Evolutionary conservation across 2,113 vertebrate species (phyloP), one percentile per base, ranked within the genome.

Genomic region (Cynoglossus semilaevis): DNA sequence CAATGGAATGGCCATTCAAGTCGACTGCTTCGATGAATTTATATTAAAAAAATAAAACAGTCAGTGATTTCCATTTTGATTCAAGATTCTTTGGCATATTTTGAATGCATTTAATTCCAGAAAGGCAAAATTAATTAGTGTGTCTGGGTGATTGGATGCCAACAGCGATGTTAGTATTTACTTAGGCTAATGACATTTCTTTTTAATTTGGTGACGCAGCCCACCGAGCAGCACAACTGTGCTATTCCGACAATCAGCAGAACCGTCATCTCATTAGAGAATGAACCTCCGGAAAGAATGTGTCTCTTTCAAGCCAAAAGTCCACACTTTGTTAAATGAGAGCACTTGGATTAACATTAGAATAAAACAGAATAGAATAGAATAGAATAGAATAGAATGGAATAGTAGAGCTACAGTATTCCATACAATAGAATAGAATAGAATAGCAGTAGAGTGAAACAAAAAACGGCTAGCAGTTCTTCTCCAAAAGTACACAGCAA

Each of bases 171-270:
- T 67, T 58, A 65, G 68, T 85, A 87, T 84, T 83, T 81, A 87
- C 85, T 83, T 81, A 74, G 51, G 63, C 52, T 85, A 85, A 86
- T 87, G 79, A 80, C 67, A 72, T 74, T 77, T 76, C 36, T 75
- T 18, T 79, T 73, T 73, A 85, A 80, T 72, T 68, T 61, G 74
- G 10, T 58, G 76, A 74, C 51, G n/a, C 47, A 41, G 55, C 76
- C 70, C 61, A 75, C 59, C 76, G 73, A 67, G 70, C 46, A 65
- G 52, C 50, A 64, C 19, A 35, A 66, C 72, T 76, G 54, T 57
- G 55, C 46, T 53, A 44, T 45, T 68, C 46, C 48, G 69, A 49
- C 36, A 44, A 34, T 70, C 60, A 67, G 55, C 57, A 69, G 38
- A 61, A 69, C 67, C 58, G 43, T 66, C 58, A 13, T 22, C 38